A percentile compares a stretch with the other conserved stretches of the same genome.
Evolutionary conservation across 2,113 vertebrate genomes (phyloP).

Genomic region (Microcebus ravelobensis): DNA sequence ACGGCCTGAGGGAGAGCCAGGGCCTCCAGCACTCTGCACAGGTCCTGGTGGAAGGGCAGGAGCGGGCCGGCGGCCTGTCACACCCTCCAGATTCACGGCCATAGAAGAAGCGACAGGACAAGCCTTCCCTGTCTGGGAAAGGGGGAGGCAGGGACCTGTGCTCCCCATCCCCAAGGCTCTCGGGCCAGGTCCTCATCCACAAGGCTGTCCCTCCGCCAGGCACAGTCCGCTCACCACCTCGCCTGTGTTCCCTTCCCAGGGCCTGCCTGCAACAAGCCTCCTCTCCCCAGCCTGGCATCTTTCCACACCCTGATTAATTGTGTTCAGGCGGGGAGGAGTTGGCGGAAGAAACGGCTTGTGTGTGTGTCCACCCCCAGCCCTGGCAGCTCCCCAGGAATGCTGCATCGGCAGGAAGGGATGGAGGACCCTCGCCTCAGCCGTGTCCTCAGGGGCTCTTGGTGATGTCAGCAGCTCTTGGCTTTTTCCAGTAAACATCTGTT

Average conservation of each 20-base stretch:
- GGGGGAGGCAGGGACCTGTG: neutral
- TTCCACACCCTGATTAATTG: constrained; percentile 54
- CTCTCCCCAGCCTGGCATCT: constrained; percentile 24
- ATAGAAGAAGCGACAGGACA: neutral
- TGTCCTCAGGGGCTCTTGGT: constrained; percentile 71
- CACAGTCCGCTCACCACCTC: neutral
- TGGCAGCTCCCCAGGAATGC: neutral
- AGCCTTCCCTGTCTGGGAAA: too few species aligned
- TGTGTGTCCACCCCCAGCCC: neutral
- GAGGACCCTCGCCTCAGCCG: neutral
- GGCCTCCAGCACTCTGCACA: too few species aligned
- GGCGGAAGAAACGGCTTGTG: neutral
- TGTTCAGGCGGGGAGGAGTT: constrained; percentile 37
- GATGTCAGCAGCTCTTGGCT: constrained; percentile 64
- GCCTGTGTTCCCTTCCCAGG: neutral
- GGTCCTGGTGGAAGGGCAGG: neutral
- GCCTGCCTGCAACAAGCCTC: neutral
- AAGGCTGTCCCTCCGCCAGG: neutral
- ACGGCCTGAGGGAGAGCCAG: neutral
- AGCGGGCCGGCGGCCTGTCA: neutral
- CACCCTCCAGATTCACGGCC: neutral
- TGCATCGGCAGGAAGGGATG: neutral
- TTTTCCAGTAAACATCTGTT: constrained; percentile 82
- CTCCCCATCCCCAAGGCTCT: neutral
- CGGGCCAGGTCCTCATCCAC: neutral